Conservation (phyloP, 2,888 invertebrate genomes). For the Isotomurus palustris region DNA sequence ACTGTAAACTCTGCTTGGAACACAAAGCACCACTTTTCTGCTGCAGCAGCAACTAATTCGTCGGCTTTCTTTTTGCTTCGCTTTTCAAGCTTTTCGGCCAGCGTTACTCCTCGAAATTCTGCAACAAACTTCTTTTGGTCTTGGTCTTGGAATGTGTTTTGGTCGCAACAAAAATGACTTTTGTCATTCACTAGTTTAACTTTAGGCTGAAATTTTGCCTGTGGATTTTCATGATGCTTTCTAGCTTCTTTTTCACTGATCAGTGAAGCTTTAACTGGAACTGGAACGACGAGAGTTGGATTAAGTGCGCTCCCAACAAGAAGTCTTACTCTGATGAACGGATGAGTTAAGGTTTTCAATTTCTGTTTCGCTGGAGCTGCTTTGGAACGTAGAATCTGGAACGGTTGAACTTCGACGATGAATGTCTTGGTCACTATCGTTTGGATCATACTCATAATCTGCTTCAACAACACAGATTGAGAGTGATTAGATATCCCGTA, state of each 20-base stretch:
- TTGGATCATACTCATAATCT: background rate
- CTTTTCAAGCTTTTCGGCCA: constrained; percentile 2
- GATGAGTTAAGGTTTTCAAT: no score
- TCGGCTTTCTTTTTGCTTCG: background rate
- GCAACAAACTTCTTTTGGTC: background rate
- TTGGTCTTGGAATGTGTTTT: background rate
- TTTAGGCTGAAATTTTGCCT: constrained; percentile 4
- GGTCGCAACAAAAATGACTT: no score
- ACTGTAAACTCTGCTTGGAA: constrained; percentile 12
- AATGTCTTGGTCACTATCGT: background rate
- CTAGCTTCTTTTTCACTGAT: constrained; percentile 7
- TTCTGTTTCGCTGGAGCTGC: background rate
- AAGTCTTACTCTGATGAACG: background rate
- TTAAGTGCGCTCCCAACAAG: background rate
- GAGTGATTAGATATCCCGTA: no score
- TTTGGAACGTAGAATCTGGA: constrained; percentile 9
- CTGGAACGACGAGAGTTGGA: background rate
- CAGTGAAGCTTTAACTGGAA: background rate
- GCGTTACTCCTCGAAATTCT: constrained; percentile 14
- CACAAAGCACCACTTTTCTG: constrained; percentile 22
- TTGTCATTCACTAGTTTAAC: background rate
- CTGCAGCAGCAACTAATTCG: background rate
- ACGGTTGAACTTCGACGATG: constrained; percentile 12
- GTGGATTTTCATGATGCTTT: background rate
- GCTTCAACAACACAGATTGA: no score